Base-by-base conservation (phyloP, 2,888 invertebrate species). In the Drosophila setosimentum region DNA sequence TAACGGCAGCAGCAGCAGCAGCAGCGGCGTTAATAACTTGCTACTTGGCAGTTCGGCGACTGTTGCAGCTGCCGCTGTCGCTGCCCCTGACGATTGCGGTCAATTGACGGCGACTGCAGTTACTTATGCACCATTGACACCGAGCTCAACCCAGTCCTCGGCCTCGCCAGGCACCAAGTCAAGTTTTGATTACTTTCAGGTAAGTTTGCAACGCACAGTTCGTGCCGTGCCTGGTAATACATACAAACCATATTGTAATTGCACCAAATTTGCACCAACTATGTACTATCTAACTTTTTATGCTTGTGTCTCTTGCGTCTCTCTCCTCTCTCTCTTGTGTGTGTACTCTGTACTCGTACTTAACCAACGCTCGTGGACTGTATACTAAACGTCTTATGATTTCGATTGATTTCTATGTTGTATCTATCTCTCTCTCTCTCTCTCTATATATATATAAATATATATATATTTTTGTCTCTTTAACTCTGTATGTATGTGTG, bases 111-210 rank as follows among this genome's bases (percentile, higher is more conserved):
- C 78, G 53, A 80, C 79, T 70, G 78, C 78, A 59, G 80, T 76
- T 42, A 68, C 71, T 69, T 93, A 92, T 78, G 87, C 91, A 76
- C 92, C 93, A 29, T 74, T 92, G 40, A 92, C 93, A 67, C 92
- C 93, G 37, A 92, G 91, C 66, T 93, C 93, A 59, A 92, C 92
- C 40, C 92, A 92, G 75, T 92, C 93, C 21, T 92, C 92, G 70
- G 91, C 91, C 59, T 93, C 93, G 65, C 92, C 92, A 63, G 91
- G 90, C 63, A 82, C 90, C 66, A 92, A 91, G 78, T 88, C 91
- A 54, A 89, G 80, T 68, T 92, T 91, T 79, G 93, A 93, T 76
- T 90, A 91, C 74, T 93, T 93, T 86, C 92, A 93, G 91, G 93
- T 93, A 81, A 91, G 82, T 76, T 32, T 16, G 16, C 13, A 6